Conservation (phyloP, 92 coral and sea anemone genomes). For the Parazoanthus swiftii region DNA sequence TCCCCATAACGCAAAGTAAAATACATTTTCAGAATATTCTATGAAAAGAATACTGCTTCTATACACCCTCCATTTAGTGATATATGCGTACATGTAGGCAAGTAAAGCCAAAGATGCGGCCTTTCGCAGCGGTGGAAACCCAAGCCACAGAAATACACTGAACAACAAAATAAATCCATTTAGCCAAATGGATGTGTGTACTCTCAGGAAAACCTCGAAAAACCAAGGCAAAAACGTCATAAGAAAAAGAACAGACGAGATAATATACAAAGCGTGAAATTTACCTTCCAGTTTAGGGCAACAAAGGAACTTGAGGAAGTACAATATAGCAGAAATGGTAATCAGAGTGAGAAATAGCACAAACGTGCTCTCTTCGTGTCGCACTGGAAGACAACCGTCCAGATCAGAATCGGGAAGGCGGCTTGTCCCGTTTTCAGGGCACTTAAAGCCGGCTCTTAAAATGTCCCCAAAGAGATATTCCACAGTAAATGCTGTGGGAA, state of each 20-base stretch:
- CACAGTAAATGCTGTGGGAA: conserved; percentile 63
- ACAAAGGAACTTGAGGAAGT: conserved; percentile 4
- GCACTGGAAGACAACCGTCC: conserved; percentile 24
- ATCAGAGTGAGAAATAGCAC: conserved; percentile 25
- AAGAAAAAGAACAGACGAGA: conserved; percentile 42
- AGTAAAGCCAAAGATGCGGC: conserved; percentile 53
- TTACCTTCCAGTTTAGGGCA: not conserved
- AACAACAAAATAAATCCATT: conserved; percentile 42
- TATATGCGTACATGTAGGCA: conserved; percentile 55
- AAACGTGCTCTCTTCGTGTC: not conserved
- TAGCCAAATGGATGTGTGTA: conserved; percentile 51
- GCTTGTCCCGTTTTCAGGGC: conserved; percentile 39
- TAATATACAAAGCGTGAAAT: conserved; percentile 31
- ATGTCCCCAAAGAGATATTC: conserved; percentile 56
- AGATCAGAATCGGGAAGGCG: conserved; percentile 28
- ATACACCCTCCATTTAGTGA: conserved; percentile 66
- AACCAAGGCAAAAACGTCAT: conserved; percentile 70
- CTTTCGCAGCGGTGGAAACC: conserved; percentile 57
- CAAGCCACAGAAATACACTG: conserved; percentile 55
- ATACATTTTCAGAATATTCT: conserved; percentile 47
- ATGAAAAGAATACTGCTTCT: conserved; percentile 46
- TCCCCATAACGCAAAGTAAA: conserved; percentile 49
- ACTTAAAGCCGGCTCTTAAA: conserved; percentile 46
- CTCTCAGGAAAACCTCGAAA: conserved; percentile 50
- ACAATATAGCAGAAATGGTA: conserved; percentile 30